Evolutionary conservation across 2,888 invertebrate species (phyloP).

Genomic region (Nebria brevicollis): DNA sequence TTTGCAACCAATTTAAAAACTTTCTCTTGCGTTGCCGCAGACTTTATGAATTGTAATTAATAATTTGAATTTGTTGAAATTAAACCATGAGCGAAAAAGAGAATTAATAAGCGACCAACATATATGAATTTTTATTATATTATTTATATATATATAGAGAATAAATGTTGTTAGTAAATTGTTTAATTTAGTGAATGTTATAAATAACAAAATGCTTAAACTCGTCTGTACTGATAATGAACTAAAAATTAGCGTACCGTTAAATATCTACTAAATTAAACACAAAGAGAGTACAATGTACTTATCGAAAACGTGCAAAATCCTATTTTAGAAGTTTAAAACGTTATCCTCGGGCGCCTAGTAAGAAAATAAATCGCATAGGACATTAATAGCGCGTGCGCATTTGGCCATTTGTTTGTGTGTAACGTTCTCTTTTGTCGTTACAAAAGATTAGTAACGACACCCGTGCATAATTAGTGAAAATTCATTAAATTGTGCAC

Average conservation of each 20-base stretch:
- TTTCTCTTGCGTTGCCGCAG: neutral
- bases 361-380: neutral
- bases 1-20: neutral
- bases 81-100: neutral
- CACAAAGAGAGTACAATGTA: too few relatives aligned
- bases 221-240: too few relatives aligned
- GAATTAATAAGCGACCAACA: too few relatives aligned
- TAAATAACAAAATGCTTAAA: too few relatives aligned
- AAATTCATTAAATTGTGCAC: conserved; percentile 40
- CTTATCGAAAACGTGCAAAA: neutral
- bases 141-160: too few relatives aligned
- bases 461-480: conserved; percentile 40
- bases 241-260: too few relatives aligned
- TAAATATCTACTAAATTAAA: too few relatives aligned
- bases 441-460: conserved; percentile 42
- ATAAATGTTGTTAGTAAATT: too few relatives aligned
- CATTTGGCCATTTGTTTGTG: neutral
- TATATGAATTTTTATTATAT: too few relatives aligned
- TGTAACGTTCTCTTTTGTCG: conserved; percentile 17
- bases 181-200: too few relatives aligned
- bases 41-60: neutral
- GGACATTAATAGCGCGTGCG: neutral
- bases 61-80: neutral
- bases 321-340: neutral
- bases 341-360: neutral